Conservation (phyloP, 2,888 invertebrate species). For the Sminthurinus aureus region DNA sequence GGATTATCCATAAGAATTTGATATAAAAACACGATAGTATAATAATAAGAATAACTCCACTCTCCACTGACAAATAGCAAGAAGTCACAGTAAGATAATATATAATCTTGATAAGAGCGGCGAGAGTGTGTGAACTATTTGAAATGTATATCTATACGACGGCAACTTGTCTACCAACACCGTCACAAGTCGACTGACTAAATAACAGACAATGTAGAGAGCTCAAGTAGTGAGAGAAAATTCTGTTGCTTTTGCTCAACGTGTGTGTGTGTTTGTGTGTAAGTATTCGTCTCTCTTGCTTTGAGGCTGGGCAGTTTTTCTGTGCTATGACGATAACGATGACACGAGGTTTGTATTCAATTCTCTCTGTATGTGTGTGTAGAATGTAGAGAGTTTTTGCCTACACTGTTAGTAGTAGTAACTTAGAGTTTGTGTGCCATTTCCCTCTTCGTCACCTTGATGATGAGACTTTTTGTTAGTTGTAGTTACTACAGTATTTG, state of each 20-base stretch:
- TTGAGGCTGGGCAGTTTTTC: constrained; percentile 6
- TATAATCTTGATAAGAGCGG: not conserved
- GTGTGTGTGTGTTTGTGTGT: too few species aligned
- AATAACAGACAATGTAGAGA: constrained; percentile 10
- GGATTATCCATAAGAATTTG: not conserved
- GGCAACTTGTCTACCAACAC: constrained; percentile 18
- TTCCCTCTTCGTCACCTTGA: constrained; percentile 28
- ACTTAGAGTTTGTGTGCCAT: not conserved
- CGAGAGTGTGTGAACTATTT: not conserved
- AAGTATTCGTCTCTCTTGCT: not conserved
- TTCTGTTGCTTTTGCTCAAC: not conserved
- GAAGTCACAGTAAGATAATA: too few species aligned
- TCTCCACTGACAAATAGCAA: too few species aligned
- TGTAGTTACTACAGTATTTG: not conserved
- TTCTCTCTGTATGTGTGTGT: not conserved
- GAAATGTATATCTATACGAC: not conserved
- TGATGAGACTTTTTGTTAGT: not conserved
- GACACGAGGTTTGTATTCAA: constrained; percentile 6
- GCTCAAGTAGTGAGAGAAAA: not conserved
- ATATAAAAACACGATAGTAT: not conserved
- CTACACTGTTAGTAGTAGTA: not conserved
- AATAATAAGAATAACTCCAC: too few species aligned
- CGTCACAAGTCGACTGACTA: constrained; percentile 13
- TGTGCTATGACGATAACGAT: not conserved
- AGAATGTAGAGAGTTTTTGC: not conserved